Evolutionary conservation across 2,797 vertebrate species (phyloP).

Genomic region (Percopsis omiscomaycus): DNA sequence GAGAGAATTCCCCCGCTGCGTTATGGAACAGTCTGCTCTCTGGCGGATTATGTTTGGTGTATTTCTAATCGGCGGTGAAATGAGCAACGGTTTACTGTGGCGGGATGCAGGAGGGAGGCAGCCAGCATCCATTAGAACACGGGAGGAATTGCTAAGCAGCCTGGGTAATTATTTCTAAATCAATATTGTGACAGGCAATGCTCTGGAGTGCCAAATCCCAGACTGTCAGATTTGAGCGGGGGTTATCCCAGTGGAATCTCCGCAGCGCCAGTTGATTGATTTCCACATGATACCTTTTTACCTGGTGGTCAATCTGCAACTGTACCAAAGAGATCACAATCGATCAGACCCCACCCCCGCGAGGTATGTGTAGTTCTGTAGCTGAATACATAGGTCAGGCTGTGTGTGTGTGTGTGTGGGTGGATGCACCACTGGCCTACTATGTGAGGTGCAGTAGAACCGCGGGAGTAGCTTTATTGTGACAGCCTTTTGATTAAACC

Average conservation of each 20-base stretch:
- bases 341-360: conserved; percentile 40
- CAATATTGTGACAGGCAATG: conserved; percentile 77
- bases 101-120: conserved; percentile 32
- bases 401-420: conserved; percentile 1
- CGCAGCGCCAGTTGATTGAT: conserved; percentile 64
- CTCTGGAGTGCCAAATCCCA: conserved; percentile 71
- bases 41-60: conserved; percentile 53
- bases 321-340: conserved; percentile 64
- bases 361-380: conserved; percentile 5
- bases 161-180: conserved; percentile 77
- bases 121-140: conserved; percentile 44
- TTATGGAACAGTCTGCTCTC: conserved; percentile 55
- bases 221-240: conserved; percentile 52
- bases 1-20: conserved; percentile 42
- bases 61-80: conserved; percentile 56
- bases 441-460: neutral
- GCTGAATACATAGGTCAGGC: neutral
- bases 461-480: neutral
- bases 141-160: conserved; percentile 69
- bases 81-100: conserved; percentile 33
- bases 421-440: neutral
- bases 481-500: conserved; percentile 24
- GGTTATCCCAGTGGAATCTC: conserved; percentile 61
- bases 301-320: conserved; percentile 61
- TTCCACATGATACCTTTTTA: conserved; percentile 67